Evolutionary conservation across 2,113 vertebrate genomes (phyloP).

Genomic region (Peromyscus leucopus): DNA sequence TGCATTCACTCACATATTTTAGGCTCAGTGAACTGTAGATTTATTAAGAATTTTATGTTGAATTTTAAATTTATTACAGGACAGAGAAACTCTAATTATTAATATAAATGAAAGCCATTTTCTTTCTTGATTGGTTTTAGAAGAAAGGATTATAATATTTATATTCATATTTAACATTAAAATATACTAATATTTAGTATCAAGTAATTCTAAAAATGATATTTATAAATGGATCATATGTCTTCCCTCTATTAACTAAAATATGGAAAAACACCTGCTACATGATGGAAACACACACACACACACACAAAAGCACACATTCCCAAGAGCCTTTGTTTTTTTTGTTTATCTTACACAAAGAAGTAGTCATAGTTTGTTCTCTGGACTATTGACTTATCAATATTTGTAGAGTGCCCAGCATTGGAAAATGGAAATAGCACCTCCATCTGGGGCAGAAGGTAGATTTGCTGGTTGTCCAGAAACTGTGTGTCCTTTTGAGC

Average conservation of each 20-base stretch:
- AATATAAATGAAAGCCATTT: neutral
- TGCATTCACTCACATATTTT: neutral
- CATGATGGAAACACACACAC: neutral
- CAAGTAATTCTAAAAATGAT: neutral
- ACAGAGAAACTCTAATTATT: neutral
- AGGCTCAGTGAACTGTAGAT: neutral
- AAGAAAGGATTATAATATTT: neutral
- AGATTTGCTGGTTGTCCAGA: neutral
- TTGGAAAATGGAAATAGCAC: neutral
- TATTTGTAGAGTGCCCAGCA: neutral
- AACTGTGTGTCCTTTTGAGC: neutral
- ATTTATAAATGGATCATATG: neutral
- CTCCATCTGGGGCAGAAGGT: neutral
- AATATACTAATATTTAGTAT: neutral
- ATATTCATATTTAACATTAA: constrained; percentile 26
- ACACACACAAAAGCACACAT: neutral
- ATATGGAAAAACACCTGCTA: neutral
- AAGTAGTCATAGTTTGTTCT: neutral
- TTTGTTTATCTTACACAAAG: neutral
- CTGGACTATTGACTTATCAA: neutral
- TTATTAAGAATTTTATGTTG: constrained; percentile 30
- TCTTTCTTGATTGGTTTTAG: constrained; percentile 45
- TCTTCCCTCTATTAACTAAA: constrained; percentile 12
- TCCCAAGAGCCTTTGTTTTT: neutral
- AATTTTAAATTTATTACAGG: neutral